Conservation (phyloP, 2,113 vertebrate species). For the Haliaeetus leucogaster region DNA sequence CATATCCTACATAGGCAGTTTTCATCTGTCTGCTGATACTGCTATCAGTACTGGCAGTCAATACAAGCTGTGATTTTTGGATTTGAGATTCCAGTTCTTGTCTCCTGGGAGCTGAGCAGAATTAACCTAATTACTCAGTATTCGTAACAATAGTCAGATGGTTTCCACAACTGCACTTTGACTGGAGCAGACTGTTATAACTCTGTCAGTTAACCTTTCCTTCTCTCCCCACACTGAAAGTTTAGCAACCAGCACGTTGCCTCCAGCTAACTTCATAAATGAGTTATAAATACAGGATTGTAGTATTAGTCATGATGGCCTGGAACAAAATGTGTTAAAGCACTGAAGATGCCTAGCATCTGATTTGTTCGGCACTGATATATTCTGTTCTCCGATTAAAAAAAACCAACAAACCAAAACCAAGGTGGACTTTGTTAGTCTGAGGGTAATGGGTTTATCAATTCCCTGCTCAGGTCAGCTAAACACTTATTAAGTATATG, state of each 20-base stretch:
- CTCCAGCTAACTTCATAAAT: neutral
- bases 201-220: neutral
- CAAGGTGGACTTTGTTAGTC: neutral
- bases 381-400: neutral
- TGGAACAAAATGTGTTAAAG: neutral
- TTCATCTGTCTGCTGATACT: neutral
- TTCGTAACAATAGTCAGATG: neutral
- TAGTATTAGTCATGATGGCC: neutral
- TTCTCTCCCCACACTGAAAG: neutral
- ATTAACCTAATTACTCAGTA: neutral
- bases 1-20: neutral
- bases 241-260: neutral
- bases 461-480: neutral
- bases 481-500: neutral
- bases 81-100: neutral
- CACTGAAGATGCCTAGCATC: neutral
- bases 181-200: neutral
- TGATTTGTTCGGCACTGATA: neutral
- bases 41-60: neutral
- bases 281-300: neutral
- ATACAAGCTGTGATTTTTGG: neutral
- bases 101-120: neutral
- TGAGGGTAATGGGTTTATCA: neutral
- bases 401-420: neutral
- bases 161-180: neutral